phyloP scores from a whole-genome alignment of 2,113 vertebrate species.

The Brachirus orientalis region DNA sequence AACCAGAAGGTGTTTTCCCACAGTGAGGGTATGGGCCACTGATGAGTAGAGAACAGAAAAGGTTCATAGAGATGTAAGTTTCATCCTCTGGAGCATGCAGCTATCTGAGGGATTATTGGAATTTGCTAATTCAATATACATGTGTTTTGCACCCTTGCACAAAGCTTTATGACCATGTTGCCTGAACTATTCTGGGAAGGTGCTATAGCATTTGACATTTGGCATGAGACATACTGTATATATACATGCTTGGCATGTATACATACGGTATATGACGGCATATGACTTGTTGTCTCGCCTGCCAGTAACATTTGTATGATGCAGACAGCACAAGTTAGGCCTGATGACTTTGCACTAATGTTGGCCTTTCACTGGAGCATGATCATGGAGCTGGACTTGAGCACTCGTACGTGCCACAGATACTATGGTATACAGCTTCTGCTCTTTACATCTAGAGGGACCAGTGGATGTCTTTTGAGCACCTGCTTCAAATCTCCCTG shows the following conservation, averaged over 20 bases:
- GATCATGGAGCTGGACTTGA: background rate
- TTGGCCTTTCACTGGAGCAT: conserved; percentile 7
- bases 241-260: conserved; percentile 32
- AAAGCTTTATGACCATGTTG: background rate
- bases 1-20: conserved; percentile 1
- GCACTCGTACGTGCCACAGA: background rate
- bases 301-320: background rate
- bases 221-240: background rate
- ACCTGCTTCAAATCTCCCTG: conserved; percentile 4
- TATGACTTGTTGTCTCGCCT: conserved; percentile 1
- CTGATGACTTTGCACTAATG: conserved; percentile 1
- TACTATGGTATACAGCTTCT: background rate
- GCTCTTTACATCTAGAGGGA: conserved; percentile 2
- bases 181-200: background rate
- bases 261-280: too few relatives aligned
- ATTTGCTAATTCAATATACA: conserved; percentile 12
- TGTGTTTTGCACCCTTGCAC: background rate
- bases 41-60: background rate
- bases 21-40: background rate
- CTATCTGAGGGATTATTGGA: background rate
- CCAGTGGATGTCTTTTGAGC: background rate
- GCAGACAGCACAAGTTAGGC: background rate
- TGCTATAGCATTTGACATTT: background rate
- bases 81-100: background rate
- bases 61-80: background rate